Evolutionary conservation across 1,140 invertebrate species (phyloP), one percentile per base, ranked within the genome.

Genomic region (Anastrepha ludens): DNA sequence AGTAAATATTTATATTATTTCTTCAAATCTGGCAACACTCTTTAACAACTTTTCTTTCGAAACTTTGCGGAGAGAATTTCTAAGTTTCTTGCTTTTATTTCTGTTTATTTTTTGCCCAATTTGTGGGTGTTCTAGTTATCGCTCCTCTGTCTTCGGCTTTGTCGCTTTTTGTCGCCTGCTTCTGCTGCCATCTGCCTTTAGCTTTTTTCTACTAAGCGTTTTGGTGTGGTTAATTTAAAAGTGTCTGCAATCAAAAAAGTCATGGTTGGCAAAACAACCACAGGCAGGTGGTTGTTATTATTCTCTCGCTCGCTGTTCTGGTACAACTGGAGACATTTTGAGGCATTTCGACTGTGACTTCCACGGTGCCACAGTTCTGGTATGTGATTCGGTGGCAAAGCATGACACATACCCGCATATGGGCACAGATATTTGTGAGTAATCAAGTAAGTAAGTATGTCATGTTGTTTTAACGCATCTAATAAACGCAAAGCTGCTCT

Each of bases 161-260:
- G 17, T 29, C 29, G 17, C 7, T 55, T 20, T 41, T 50, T 13
- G 17, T 9, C 44, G 17, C 11, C 3, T 74, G 70, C 11, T 20
- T 55, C 3, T 11, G 17, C 47, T 13, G 2, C 55, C 13, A 20
- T 4, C 15, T 20, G 17, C 15, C 74, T 29, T 58, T 41, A 29
- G n/a, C n/a, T 58, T 81, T 29, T 50, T 8, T 20, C 7, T 78
- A 17, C 7, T 11, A 55, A 58, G 47, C 47, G 74, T 81, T 81
- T 81, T 81, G 29, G 50, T 81, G 74, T 55, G 74, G 74, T 81
- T 55, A 81, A 81, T 55, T 81, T 50, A 11, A n/a, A 81, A 81
- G 41, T 81, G 47, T 81, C 8, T 81, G 47, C 74, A 81, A 81
- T 81, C 47, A 81, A 81, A 20, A 81, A 58, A 81, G 74, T 55